Base-by-base conservation (phyloP, 2,888 invertebrate genomes). In the Agrilus biguttatus region DNA sequence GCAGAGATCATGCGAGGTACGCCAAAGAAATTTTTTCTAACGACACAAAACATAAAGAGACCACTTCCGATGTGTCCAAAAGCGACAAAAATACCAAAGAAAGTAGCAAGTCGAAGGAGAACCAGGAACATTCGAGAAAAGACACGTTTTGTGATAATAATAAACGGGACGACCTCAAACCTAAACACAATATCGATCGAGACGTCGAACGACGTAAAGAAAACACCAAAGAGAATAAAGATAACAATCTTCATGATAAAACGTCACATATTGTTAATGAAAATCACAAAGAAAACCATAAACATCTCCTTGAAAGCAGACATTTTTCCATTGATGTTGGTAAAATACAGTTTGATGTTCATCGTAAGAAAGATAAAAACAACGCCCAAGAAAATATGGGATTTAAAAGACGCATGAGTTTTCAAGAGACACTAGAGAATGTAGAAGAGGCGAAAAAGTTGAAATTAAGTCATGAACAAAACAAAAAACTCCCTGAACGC, bases 351-450 rank as follows among this genome's bases (percentile, higher is more conserved):
- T 51, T 47, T 28, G 62, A 60, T 53, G 52, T 55, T 7, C 57
- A 51, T 39, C 75, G 75, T 60, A 65, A 75, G 36, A 77, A 77
- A 62, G 78, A 78, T 55, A 69, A 77, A 37, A 67, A 74, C 44
- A 78, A 74, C 60, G 76, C 74, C 60, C 65, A 77, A 51, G 78
- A 79, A 5, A 75, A 73, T 45, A 73, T 81, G 28, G 75, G 80
- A 1, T 69, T 73, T 44, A 88, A 88, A 63, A 72, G 88, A 40
- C 73, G 87, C 46, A 74, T 84, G 56, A 86, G 86, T 49, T 83
- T 83, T 2, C 86, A 87, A 59, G 87, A 87, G 45, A 74, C 73
- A 55, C 53, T 70, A 40, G 75, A 76, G 51, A 66, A 66, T 41
- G 59, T 71, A 3, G 67, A 70, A 41, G 80, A 83, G 46, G 59